These are phyloP conservation scores for Zosterops hypoxanthus DNA, from an alignment of 2,113 vertebrate genomes.

Conservation along the genomic window DNA sequence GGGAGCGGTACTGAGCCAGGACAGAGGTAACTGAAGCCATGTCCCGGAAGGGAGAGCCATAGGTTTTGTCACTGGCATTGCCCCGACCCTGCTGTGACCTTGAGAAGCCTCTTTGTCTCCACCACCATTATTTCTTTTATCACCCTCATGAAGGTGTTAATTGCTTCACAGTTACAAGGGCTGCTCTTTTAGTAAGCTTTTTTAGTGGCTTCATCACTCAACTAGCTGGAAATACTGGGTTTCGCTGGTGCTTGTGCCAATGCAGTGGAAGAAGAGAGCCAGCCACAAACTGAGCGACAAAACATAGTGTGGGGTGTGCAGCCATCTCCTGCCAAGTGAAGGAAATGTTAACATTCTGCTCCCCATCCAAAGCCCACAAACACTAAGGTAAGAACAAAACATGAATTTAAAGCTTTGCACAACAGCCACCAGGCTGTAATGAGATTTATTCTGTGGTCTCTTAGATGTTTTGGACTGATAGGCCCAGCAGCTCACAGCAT, in stretches of 20 bases:
- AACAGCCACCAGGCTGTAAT: not conserved
- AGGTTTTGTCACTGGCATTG: not conserved
- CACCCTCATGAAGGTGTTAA: not conserved
- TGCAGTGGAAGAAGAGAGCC: not conserved
- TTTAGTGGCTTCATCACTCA: not conserved
- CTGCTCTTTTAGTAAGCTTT: not conserved
- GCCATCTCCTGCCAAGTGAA: not conserved
- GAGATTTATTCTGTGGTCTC: slow-evolving; percentile 16
- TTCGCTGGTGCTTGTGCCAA: not conserved
- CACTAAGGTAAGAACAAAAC: not conserved
- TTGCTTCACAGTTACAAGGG: not conserved
- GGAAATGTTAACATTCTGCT: not conserved
- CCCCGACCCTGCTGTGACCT: accelerated
- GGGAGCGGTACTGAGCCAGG: accelerated
- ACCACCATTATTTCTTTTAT: not conserved
- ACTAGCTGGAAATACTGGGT: not conserved
- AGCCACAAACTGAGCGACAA: not conserved
- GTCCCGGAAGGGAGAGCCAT: not conserved
- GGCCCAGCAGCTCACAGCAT: not conserved
- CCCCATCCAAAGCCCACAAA: accelerated
- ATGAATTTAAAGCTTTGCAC: not conserved
- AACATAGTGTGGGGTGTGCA: not conserved
- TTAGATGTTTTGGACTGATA: slow-evolving; percentile 4
- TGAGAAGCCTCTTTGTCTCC: not conserved
- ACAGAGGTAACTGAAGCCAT: not conserved